These are phyloP conservation scores for Heliconius hortense DNA, from an alignment of 2,888 invertebrate genomes.

Conservation along the genomic window DNA sequence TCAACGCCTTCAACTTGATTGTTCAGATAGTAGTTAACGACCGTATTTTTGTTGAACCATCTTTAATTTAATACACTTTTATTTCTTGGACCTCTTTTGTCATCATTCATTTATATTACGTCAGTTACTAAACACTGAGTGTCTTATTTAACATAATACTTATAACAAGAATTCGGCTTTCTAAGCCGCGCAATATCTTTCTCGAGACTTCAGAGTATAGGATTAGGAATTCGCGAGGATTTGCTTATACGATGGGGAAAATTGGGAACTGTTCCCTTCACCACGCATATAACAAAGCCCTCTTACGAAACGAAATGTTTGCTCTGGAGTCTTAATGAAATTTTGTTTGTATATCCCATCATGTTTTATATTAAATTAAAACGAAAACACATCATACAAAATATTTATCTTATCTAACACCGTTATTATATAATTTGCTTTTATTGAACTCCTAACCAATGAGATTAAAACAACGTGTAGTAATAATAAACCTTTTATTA, in stretches of 20 bases:
- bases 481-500: slow-evolving; percentile 69
- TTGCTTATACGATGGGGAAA: slow-evolving; percentile 71
- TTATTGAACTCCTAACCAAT: slow-evolving; percentile 49
- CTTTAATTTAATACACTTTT: slow-evolving; percentile 36
- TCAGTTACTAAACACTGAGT: slow-evolving; percentile 8
- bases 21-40: slow-evolving; percentile 38
- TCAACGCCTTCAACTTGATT: slow-evolving; percentile 39
- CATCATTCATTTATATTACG: slow-evolving; percentile 11
- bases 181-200: slow-evolving; percentile 43
- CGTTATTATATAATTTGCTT: slow-evolving; percentile 44
- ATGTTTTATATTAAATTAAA: slow-evolving; percentile 30
- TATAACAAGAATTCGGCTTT: slow-evolving; percentile 27
- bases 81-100: slow-evolving; percentile 28
- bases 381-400: not conserved
- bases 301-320: slow-evolving; percentile 60
- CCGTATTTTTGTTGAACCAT: slow-evolving; percentile 31
- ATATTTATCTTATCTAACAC: slow-evolving; percentile 18
- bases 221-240: slow-evolving; percentile 74
- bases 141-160: slow-evolving; percentile 9
- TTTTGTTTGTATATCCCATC: slow-evolving; percentile 46
- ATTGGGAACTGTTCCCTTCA: slow-evolving; percentile 73
- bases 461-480: slow-evolving; percentile 58
- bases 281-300: slow-evolving; percentile 63
- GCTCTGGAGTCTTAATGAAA: slow-evolving; percentile 52
- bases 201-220: slow-evolving; percentile 65